A percentile compares a stretch with the other conserved stretches of the same genome.
Evolutionary conservation across 2,113 vertebrate genomes (phyloP).

Genomic region (Pongo abelii): DNA sequence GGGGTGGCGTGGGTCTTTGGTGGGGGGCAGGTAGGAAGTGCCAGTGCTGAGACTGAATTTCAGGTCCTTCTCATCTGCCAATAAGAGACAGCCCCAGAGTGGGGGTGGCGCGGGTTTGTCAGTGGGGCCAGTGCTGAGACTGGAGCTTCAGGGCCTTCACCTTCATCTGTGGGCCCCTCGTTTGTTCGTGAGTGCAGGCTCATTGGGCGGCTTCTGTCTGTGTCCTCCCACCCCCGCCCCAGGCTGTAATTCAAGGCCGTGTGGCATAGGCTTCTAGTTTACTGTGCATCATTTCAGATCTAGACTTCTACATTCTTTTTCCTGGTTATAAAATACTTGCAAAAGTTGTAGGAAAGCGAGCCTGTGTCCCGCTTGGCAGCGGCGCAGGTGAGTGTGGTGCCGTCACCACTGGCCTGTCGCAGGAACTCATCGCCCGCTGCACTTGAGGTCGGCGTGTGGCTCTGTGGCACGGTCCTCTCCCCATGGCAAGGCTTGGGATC

Average conservation of each 20-base stretch:
- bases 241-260: neutral
- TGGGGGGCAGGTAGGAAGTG: no score
- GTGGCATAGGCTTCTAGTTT: neutral
- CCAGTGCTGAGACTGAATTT: neutral
- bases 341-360: neutral
- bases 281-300: neutral
- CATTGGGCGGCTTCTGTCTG: no score
- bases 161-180: neutral
- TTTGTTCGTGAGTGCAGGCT: fast-evolving
- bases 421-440: neutral
- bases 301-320: neutral
- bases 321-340: neutral
- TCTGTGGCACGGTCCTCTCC: neutral
- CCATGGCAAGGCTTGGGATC: neutral
- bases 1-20: neutral
- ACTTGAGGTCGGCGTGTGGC: neutral
- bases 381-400: no score
- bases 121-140: neutral
- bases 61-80: neutral
- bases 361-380: fast-evolving
- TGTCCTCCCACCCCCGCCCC: no score
- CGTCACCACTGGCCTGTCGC: neutral
- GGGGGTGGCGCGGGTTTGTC: neutral
- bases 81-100: neutral
- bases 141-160: neutral